phyloP scores from a whole-genome alignment of 2,888 invertebrate genomes.

The Rhopalosiphum nymphaeae region DNA sequence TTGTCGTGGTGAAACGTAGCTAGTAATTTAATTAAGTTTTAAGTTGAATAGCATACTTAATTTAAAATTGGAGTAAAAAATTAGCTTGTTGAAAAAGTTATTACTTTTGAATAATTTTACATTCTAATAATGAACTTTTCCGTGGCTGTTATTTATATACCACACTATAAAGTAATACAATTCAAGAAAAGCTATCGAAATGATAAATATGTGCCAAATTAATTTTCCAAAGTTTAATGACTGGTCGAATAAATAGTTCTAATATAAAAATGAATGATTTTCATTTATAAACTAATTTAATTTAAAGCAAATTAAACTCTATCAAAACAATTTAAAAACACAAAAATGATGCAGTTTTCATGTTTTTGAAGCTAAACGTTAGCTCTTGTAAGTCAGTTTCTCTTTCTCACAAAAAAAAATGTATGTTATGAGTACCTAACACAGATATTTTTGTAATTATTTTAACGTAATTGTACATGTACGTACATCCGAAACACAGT shows the following conservation, averaged over 20 bases:
- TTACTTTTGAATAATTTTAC: slow-evolving; percentile 49
- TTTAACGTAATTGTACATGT: not conserved
- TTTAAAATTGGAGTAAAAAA: not conserved
- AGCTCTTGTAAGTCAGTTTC: not conserved
- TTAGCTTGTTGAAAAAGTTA: slow-evolving; percentile 14
- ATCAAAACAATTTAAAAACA: not conserved
- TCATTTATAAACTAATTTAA: not conserved
- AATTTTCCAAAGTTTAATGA: not conserved
- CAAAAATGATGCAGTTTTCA: not conserved
- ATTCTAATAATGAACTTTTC: slow-evolving; percentile 11
- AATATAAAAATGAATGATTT: not conserved
- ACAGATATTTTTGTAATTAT: slow-evolving; percentile 26
- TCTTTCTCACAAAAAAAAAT: not conserved
- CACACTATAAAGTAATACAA: not conserved
- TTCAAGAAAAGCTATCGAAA: not conserved
- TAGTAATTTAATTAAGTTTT: slow-evolving; percentile 32
- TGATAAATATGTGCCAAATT: slow-evolving; percentile 9
- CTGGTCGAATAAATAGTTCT: not conserved
- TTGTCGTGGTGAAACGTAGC: not conserved
- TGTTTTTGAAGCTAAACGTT: not conserved
- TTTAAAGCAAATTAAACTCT: not conserved
- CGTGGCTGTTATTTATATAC: not conserved
- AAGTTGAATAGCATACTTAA: not conserved
- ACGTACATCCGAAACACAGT: not conserved
- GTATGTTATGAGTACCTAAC: not conserved